These are phyloP conservation scores for Staurois parvus DNA, from an alignment of 2,797 vertebrate genomes.

Conservation along the genomic window DNA sequence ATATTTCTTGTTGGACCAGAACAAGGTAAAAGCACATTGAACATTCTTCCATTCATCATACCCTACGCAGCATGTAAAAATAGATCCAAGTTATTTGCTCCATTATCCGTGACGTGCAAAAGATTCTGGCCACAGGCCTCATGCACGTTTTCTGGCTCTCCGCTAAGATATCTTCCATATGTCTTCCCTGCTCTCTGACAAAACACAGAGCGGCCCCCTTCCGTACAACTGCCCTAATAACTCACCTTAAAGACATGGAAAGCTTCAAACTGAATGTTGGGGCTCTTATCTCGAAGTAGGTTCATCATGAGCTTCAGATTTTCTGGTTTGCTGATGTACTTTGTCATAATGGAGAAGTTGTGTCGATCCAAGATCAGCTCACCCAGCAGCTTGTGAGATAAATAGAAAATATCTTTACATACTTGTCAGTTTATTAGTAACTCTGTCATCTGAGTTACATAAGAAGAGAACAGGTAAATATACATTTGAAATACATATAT, in stretches of 20 bases:
- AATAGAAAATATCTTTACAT: neutral
- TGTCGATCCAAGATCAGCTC: constrained; percentile 92
- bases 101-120: constrained; percentile 17
- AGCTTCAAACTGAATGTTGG: constrained; percentile 97
- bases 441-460: too few relatives aligned
- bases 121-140: constrained; percentile 27
- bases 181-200: constrained; percentile 9
- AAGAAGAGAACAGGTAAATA: too few relatives aligned
- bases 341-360: constrained; percentile 95
- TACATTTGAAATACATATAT: too few relatives aligned
- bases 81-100: constrained; percentile 7
- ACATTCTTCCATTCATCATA: neutral
- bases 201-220: neutral
- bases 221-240: neutral
- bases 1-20: neutral
- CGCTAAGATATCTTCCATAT: neutral
- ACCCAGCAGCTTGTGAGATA: constrained; percentile 83
- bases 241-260: constrained; percentile 97
- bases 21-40: neutral
- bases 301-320: constrained; percentile 99
- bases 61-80: neutral
- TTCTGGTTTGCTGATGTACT: constrained; percentile 95
- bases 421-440: neutral
- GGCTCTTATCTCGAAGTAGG: constrained; percentile 92
- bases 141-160: neutral